Percentiles rank a stretch among this genome's conserved stretches.
Evolutionary conservation across 2,113 vertebrate genomes (phyloP).

Genomic region (Pterocles gutturalis): DNA sequence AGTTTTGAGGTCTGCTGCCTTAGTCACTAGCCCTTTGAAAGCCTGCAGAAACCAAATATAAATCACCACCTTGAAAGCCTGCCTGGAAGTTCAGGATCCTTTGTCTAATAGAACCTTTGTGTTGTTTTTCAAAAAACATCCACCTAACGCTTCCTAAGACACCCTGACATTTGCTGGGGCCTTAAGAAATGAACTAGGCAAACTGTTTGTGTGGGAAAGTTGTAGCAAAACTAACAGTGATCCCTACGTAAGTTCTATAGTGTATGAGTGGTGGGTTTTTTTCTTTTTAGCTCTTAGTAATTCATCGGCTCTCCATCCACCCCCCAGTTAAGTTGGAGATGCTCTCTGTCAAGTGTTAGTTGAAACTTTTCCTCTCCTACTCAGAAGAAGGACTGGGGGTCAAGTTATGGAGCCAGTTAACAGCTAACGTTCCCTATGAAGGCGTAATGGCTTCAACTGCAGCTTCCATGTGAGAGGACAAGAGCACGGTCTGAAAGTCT

Average conservation of each 20-base stretch:
- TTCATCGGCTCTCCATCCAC: fast-evolving
- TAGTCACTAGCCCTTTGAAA: background rate
- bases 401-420: background rate
- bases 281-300: background rate
- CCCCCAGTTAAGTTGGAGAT: background rate
- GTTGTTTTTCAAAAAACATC: background rate
- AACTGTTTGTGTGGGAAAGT: background rate
- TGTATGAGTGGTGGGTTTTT: background rate
- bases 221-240: background rate
- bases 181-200: background rate
- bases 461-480: background rate
- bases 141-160: background rate
- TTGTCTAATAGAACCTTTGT: background rate
- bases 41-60: background rate
- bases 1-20: slow-evolving; percentile 9
- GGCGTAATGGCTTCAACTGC: background rate
- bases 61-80: background rate
- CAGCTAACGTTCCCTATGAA: background rate
- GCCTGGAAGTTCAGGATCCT: background rate
- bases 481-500: background rate
- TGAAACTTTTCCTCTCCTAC: background rate
- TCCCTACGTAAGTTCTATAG: fast-evolving
- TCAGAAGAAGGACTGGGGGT: background rate
- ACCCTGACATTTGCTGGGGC: background rate
- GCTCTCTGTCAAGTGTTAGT: background rate